These are phyloP conservation scores for Aphelenchoides besseyi DNA, from an alignment of 1,140 invertebrate species.

Conservation along the genomic window DNA sequence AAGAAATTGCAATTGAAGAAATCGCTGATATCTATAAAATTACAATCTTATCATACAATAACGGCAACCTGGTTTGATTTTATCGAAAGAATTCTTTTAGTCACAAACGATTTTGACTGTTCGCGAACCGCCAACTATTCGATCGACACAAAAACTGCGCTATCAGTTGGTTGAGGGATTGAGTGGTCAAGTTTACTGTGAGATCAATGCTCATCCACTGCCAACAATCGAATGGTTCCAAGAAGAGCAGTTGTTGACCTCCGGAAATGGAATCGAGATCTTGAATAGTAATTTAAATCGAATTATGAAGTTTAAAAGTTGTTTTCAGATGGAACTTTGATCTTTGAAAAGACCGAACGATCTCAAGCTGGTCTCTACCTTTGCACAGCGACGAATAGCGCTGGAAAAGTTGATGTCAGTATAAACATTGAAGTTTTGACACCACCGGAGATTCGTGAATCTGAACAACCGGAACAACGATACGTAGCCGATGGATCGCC, in stretches of 20 bases:
- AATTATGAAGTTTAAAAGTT: constrained; percentile 4
- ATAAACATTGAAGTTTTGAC: constrained; percentile 59
- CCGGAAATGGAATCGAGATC: not conserved
- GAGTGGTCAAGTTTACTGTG: not conserved
- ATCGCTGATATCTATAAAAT: too few relatives aligned
- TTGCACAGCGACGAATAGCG: constrained; percentile 56
- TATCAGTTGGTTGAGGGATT: constrained; percentile 15
- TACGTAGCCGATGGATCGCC: constrained; percentile 34
- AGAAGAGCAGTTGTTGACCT: not conserved
- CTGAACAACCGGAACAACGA: not conserved
- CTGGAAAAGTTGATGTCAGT: constrained; percentile 47
- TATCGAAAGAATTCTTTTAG: too few relatives aligned
- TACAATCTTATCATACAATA: too few relatives aligned
- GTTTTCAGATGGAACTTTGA: constrained; percentile 27
- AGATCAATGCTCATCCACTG: constrained; percentile 6
- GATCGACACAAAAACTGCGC: not conserved
- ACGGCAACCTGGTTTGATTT: too few relatives aligned
- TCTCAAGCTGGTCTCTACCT: constrained; percentile 50
- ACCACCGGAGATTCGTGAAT: constrained; percentile 17
- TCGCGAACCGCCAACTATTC: constrained; percentile 4
- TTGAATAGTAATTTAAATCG: not conserved
- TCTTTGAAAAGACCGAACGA: constrained; percentile 8
- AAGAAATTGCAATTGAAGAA: too few relatives aligned
- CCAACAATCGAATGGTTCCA: constrained; percentile 11
- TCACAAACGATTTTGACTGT: constrained; percentile 3